Conservation (phyloP, 2,797 vertebrate species). For the Myotis myotis region DNA sequence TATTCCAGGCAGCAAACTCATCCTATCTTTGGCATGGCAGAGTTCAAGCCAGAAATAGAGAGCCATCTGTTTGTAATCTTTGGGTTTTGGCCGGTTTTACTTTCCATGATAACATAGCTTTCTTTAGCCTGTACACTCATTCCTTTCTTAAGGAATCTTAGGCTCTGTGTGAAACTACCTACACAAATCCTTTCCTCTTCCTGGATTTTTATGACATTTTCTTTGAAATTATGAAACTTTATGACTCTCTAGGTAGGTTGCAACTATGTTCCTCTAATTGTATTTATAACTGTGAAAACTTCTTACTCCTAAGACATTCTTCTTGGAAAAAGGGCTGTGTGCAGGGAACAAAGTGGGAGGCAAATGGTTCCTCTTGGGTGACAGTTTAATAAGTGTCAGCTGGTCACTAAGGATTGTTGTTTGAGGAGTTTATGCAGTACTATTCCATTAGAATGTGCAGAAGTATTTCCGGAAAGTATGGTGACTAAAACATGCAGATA, state of each 20-base stretch:
- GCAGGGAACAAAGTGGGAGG: conserved; percentile 6
- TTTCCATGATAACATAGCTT: conserved; percentile 12
- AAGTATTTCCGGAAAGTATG: conserved; percentile 6
- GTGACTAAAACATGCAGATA: background rate
- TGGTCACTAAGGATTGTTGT: background rate
- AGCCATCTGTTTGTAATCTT: conserved; percentile 25
- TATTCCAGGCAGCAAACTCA: conserved; percentile 28
- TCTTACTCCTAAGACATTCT: background rate
- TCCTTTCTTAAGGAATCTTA: background rate
- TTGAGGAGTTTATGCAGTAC: background rate
- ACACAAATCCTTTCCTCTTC: background rate
- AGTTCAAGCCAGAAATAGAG: conserved; percentile 43
- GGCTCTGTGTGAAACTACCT: conserved; percentile 14
- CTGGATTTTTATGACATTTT: conserved; percentile 35
- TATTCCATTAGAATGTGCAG: background rate
- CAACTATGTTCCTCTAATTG: conserved; percentile 13
- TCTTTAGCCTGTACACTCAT: conserved; percentile 21
- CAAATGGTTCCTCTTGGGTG: background rate
- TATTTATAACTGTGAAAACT: background rate
- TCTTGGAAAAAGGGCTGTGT: background rate
- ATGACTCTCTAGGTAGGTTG: conserved; percentile 4
- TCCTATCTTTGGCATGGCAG: conserved; percentile 1
- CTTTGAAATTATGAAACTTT: conserved; percentile 12
- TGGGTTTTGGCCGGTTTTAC: background rate
- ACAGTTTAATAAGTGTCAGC: background rate